These are phyloP conservation scores for Drosophila murphyi DNA, from an alignment of 1,140 invertebrate species.

Conservation along the genomic window DNA sequence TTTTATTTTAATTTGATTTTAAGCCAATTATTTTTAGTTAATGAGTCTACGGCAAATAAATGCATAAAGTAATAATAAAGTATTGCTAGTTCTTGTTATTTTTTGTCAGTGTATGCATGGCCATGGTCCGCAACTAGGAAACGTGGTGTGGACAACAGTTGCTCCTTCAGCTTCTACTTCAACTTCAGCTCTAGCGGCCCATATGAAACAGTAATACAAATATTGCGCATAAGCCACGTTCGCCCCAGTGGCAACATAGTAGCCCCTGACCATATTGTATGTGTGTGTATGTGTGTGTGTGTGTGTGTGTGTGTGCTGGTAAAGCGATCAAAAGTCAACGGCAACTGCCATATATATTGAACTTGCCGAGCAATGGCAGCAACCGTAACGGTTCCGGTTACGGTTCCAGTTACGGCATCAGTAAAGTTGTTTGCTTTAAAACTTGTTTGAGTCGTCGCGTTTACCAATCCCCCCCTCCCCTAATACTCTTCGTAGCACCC, in stretches of 20 bases:
- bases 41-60: no score
- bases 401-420: slow-evolving; percentile 54
- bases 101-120: not conserved
- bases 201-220: slow-evolving; percentile 78
- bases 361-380: slow-evolving; percentile 46
- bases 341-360: slow-evolving; percentile 70
- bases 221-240: slow-evolving; percentile 77
- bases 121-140: slow-evolving; percentile 33
- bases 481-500: not conserved
- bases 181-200: slow-evolving; percentile 14
- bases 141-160: slow-evolving; percentile 48
- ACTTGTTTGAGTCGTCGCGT: slow-evolving; percentile 38
- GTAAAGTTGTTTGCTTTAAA: slow-evolving; percentile 60
- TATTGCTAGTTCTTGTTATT: not conserved
- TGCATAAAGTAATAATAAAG: no score
- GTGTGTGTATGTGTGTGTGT: slow-evolving; percentile 12
- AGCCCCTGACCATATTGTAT: slow-evolving; percentile 31
- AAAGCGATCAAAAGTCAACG: slow-evolving; percentile 75
- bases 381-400: slow-evolving; percentile 54
- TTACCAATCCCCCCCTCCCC: not conserved
- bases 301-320: slow-evolving; percentile 29
- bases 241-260: slow-evolving; percentile 49
- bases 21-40: no score
- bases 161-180: slow-evolving; percentile 19
- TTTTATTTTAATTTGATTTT: no score